Conservation (phyloP, 2,113 vertebrate species). For the Pangasianodon hypophthalmus region DNA sequence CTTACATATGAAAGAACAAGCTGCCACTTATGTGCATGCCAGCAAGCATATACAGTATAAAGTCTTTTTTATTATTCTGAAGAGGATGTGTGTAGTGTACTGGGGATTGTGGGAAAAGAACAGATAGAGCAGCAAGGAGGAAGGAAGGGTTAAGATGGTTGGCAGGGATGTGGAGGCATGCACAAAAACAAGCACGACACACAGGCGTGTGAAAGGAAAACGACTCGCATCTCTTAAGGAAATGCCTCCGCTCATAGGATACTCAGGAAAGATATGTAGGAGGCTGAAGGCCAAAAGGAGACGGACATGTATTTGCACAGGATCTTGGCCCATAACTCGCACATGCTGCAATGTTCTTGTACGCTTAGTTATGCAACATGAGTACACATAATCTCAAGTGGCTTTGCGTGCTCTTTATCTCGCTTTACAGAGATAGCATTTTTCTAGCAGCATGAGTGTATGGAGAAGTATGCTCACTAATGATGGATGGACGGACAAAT, state of each 20-base stretch:
- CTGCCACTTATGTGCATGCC: neutral
- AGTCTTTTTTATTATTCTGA: neutral
- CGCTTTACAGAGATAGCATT: neutral
- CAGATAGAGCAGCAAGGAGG: constrained; percentile 40
- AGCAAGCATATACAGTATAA: neutral
- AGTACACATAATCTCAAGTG: constrained; percentile 24
- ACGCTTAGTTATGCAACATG: constrained; percentile 25
- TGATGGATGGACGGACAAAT: neutral
- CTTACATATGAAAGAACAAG: neutral
- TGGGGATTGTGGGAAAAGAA: constrained; percentile 47
- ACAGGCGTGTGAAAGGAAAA: constrained; percentile 55
- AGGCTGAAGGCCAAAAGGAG: constrained; percentile 36
- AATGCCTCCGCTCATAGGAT: constrained; percentile 48
- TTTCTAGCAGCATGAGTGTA: neutral
- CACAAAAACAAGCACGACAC: constrained; percentile 33
- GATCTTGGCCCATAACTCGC: constrained; percentile 6
- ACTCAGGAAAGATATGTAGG: constrained; percentile 45
- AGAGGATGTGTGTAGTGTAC: constrained; percentile 10
- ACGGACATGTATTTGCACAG: constrained; percentile 40
- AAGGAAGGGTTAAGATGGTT: constrained; percentile 50
- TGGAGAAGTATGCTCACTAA: neutral
- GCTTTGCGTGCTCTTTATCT: neutral
- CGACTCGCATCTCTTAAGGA: constrained; percentile 45
- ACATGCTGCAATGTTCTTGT: constrained; percentile 8
- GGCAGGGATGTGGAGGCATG: constrained; percentile 43